phyloP scores from a whole-genome alignment of 35 echinoderm and acorn worm genomes.

The Acanthaster planci region DNA sequence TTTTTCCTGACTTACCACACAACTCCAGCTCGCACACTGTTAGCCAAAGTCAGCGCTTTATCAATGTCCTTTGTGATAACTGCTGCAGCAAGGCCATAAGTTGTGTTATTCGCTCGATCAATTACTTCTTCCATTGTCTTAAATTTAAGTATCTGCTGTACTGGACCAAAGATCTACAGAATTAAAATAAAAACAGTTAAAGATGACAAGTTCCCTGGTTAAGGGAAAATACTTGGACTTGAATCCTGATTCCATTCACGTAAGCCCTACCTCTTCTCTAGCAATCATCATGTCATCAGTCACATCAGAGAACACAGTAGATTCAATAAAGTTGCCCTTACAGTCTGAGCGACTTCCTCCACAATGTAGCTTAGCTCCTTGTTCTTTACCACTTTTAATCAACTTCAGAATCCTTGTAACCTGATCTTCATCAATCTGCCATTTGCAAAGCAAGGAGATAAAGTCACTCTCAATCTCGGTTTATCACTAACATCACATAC shows the following conservation, averaged over 20 bases:
- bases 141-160: slow-evolving; percentile 89
- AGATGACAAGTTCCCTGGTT: background rate
- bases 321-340: slow-evolving; percentile 75
- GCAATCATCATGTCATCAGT: slow-evolving; percentile 94
- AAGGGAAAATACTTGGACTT: no score
- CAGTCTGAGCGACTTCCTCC: slow-evolving; percentile 71
- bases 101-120: slow-evolving; percentile 69
- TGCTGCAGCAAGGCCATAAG: slow-evolving; percentile 74
- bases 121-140: slow-evolving; percentile 69
- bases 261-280: slow-evolving; percentile 72
- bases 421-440: slow-evolving; percentile 75
- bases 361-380: slow-evolving; percentile 71
- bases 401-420: slow-evolving; percentile 80
- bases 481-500: no score
- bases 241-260: background rate
- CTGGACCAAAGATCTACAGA: slow-evolving; percentile 89
- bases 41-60: slow-evolving; percentile 78
- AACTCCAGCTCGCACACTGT: slow-evolving; percentile 68
- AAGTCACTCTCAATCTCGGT: no score
- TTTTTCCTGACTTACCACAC: slow-evolving; percentile 58
- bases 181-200: background rate
- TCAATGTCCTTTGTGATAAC: slow-evolving; percentile 80
- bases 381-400: slow-evolving; percentile 78
- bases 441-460: no score
- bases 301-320: slow-evolving; percentile 84